Evolutionary conservation across 2,113 vertebrate genomes (phyloP).

Genomic region (Paramisgurnus dabryanus): DNA sequence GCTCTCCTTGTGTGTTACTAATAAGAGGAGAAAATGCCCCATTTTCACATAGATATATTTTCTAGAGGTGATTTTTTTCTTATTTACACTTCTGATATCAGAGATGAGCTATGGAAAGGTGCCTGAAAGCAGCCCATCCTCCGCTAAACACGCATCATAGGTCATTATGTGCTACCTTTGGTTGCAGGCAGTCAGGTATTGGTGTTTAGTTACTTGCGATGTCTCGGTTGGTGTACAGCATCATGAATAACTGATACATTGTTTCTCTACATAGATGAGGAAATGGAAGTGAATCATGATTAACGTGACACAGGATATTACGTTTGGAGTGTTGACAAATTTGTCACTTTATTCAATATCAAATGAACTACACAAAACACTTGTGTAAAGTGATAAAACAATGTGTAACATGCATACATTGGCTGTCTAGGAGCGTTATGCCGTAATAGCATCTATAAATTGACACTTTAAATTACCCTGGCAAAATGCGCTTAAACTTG

Average conservation of each 20-base stretch:
- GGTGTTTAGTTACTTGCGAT: constrained; percentile 38
- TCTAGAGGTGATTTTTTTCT: background rate
- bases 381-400: too few species aligned
- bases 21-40: background rate
- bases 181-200: constrained; percentile 11
- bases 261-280: constrained; percentile 40
- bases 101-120: background rate
- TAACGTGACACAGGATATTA: background rate
- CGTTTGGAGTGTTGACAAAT: background rate
- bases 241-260: constrained; percentile 62
- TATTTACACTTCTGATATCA: background rate
- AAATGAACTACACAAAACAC: too few species aligned
- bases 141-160: background rate
- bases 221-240: constrained; percentile 48
- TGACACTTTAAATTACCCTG: too few species aligned
- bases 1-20: background rate
- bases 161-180: constrained; percentile 1
- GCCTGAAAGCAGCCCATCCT: background rate
- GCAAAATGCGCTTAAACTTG: too few species aligned
- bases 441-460: too few species aligned
- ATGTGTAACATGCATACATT: too few species aligned
- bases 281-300: background rate
- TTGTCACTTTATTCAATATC: too few species aligned
- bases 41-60: background rate
- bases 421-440: too few species aligned